Evolutionary conservation across 2,888 invertebrate genomes (phyloP), one percentile per base, ranked within the genome.

Genomic region (Pilophorus perplexus): DNA sequence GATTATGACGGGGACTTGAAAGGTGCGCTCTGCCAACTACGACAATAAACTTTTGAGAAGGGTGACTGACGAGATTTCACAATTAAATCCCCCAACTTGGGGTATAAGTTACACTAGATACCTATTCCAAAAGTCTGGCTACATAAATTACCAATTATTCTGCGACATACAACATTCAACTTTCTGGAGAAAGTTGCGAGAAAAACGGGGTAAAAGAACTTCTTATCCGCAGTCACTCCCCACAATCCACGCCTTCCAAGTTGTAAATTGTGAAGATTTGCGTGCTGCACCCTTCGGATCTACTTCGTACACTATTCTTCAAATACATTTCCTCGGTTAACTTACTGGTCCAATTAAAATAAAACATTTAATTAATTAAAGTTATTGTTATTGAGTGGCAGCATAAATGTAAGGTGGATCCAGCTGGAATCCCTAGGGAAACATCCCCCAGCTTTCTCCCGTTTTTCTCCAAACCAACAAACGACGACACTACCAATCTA

Each of bases 81-180:
- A 54, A 54, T 54, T 54, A 54, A 54, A 54, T 16, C 18, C 37
- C 12, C 54, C 37, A 33, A 54, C 54, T 54, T 54, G 20, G 54
- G 33, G 37, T 54, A 54, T 33, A 54, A 54, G 54, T 54, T 54
- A 20, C 54, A 16, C 18, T 18, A 33, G 54, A 33, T 54, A 54
- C n/a, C n/a, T n/a, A n/a, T n/a, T 54, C 54, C 33, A 18, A 37
- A 33, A 28, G 33, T 18, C 6, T 12, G 37, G 54, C 54, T 54
- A 54, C 54, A 54, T 54, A 54, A 54, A 54, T 54, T 37, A 54
- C 54, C 54, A 54, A 54, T 54, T 54, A 54, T 33, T n/a, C 54
- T 37, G 54, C 37, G 33, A 54, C 54, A 54, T 54, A 18, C 37
- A 54, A 28, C 54, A n/a, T n/a, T 37, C 4, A 44, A 44, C 44